Evolutionary conservation across 2,888 invertebrate species (phyloP), one percentile per base, ranked within the genome.

Genomic region (Diadegma fenestrale): DNA sequence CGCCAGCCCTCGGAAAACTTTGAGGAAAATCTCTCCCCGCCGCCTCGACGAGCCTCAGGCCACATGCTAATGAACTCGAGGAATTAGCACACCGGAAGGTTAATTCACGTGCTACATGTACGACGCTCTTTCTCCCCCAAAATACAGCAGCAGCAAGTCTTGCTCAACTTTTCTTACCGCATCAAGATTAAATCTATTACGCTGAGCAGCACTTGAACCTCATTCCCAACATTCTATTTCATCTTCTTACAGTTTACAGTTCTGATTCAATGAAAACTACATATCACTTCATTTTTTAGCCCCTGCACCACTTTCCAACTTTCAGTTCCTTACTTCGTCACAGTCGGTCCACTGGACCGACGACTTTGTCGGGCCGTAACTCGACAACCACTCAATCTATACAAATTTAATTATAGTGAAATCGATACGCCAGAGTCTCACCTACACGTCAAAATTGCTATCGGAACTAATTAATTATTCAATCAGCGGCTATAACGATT

Each of bases 11-110:
- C 54, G 73, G 71, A 82, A 88, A 88, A 86, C 85, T 88, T 87
- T 54, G 30, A 63, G 80, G 80, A 83, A 88, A 89, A 88, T 88
- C 87, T 88, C 83, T 88, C 87, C 88, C 83, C 64, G 78, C 69
- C 81, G 84, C 79, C 79, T 73, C 81, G 84, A 82, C 79, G 76
- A 75, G 71, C 85, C 77, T 72, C 76, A 54, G 68, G 82, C 83
- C 85, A 87, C 86, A 88, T 89, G 88, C 88, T 89, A 88, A 89
- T 88, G 88, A 89, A 88, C 84, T 82, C 79, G 48, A 78, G 86
- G 83, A 89, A 89, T 89, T 88, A 89, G 86, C 84, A 87, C 88
- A 73, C 75, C 76, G 64, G 80, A 72, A 85, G 80, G 80, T 85
- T 85, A 80, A 82, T 85, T 80, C 82, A 17, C 63, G 30, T 54